These are phyloP conservation scores for Premnoplex brunnescens DNA, from an alignment of 2,797 vertebrate species.

Conservation along the genomic window DNA sequence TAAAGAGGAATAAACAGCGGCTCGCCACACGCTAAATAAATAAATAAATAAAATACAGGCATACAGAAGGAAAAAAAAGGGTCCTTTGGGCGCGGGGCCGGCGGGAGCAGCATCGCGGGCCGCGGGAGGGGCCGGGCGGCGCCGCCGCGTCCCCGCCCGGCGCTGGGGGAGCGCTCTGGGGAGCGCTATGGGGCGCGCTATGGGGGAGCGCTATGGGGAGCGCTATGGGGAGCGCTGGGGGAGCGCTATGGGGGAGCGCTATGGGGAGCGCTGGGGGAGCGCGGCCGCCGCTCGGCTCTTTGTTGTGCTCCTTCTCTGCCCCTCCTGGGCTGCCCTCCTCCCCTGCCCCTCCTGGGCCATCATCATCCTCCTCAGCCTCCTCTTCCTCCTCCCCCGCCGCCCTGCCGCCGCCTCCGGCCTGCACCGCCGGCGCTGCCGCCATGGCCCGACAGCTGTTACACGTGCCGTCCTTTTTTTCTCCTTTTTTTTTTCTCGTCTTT, in stretches of 20 bases:
- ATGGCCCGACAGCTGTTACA: not conserved
- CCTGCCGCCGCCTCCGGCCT: constrained; percentile 18
- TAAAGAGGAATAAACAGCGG: not conserved
- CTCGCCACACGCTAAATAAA: no score
- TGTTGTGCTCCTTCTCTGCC: constrained; percentile 31
- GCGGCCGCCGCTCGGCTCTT: constrained; percentile 40
- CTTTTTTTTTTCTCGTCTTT: rapidly evolving
- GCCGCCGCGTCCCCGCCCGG: constrained; percentile 26
- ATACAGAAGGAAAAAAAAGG: no score
- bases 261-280: constrained; percentile 13
- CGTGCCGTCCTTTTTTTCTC: not conserved
- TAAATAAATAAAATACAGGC: no score
- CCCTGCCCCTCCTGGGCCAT: not conserved
- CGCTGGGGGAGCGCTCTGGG: constrained; percentile 2
- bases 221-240: no score
- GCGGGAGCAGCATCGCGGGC: not conserved
- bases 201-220: constrained; percentile 12
- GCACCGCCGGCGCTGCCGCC: not conserved
- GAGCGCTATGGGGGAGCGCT: no score
- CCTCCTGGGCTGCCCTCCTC: constrained; percentile 5
- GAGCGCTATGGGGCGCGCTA: no score
- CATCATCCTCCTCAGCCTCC: no score
- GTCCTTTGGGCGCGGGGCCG: not conserved
- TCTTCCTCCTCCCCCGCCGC: not conserved
- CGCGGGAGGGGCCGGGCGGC: constrained; percentile 38